Evolutionary conservation across 2,797 vertebrate genomes (phyloP).

Genomic region (Arctocebus calabarensis): DNA sequence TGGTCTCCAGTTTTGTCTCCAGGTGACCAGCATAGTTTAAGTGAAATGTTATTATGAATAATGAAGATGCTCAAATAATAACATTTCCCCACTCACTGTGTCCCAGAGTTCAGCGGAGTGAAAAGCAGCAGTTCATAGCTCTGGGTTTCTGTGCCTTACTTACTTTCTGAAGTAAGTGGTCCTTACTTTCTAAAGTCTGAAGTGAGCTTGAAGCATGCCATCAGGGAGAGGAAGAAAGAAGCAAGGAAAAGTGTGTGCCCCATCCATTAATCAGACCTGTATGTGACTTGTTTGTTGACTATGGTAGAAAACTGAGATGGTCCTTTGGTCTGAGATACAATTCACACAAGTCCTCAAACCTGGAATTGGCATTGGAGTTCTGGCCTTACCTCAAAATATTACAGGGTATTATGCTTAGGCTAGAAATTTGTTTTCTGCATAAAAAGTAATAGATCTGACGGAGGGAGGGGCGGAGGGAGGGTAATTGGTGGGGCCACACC

Average conservation of each 20-base stretch:
- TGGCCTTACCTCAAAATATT: conserved; percentile 24
- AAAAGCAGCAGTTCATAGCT: background rate
- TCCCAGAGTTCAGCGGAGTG: background rate
- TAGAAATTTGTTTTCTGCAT: conserved; percentile 40
- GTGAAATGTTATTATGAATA: background rate
- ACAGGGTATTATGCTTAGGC: background rate
- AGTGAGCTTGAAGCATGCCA: background rate
- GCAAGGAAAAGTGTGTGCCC: background rate
- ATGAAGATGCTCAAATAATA: background rate
- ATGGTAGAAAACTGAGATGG: background rate
- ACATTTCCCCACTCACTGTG: background rate
- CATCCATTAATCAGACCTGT: background rate
- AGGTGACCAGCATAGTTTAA: background rate
- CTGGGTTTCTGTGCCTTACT: background rate
- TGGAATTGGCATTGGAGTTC: background rate
- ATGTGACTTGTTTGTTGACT: background rate
- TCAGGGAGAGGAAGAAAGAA: background rate
- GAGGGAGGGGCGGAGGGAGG: too few relatives aligned
- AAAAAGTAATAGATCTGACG: background rate
- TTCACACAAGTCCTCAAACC: background rate
- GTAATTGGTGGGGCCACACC: too few relatives aligned
- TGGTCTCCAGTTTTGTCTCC: conserved; percentile 25
- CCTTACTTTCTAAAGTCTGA: background rate
- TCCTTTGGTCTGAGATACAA: background rate
- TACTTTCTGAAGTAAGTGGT: background rate